A percentile compares a stretch with the other conserved stretches of the same genome.
phyloP scores from a whole-genome alignment of 2,113 vertebrate genomes.

The Hepsetus odoe region DNA sequence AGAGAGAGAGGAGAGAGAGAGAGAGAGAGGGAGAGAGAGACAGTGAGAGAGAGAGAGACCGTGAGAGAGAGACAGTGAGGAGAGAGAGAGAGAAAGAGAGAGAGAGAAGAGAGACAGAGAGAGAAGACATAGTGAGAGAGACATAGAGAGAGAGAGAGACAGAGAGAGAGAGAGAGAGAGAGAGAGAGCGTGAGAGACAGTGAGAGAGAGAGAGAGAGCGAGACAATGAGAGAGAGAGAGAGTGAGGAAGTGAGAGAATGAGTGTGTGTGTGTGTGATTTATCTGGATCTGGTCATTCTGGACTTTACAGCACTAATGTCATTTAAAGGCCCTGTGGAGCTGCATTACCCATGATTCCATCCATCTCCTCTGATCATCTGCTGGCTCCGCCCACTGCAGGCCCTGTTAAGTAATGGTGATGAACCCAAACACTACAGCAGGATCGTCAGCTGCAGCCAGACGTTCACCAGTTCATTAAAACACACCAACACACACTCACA shows the following conservation, averaged over 20 bases:
- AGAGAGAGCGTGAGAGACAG: no score
- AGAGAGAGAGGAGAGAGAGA: not conserved
- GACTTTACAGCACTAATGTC: constrained; percentile 64
- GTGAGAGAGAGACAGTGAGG: no score
- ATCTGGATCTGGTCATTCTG: constrained; percentile 49
- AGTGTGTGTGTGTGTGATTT: constrained; percentile 60
- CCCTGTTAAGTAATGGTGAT: constrained; percentile 70
- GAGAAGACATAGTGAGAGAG: no score
- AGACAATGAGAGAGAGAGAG: no score
- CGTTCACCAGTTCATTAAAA: not conserved
- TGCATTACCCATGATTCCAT: constrained; percentile 65
- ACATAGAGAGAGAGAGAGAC: no score
- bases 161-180: no score
- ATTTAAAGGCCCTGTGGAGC: constrained; percentile 70
- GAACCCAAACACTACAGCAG: constrained; percentile 26
- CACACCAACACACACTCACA: not conserved
- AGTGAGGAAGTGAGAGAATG: constrained; percentile 7
- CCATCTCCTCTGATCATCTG: constrained; percentile 71
- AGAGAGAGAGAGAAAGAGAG: not conserved
- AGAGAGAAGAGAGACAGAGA: no score
- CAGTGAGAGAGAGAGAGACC: not conserved
- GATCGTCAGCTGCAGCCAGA: constrained; percentile 6
- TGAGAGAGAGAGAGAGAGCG: no score
- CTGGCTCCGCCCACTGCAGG: constrained; percentile 61
- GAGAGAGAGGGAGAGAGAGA: constrained; percentile 23